Conservation (phyloP, 2,797 vertebrate genomes). For the Zenarchopterus dispar region DNA sequence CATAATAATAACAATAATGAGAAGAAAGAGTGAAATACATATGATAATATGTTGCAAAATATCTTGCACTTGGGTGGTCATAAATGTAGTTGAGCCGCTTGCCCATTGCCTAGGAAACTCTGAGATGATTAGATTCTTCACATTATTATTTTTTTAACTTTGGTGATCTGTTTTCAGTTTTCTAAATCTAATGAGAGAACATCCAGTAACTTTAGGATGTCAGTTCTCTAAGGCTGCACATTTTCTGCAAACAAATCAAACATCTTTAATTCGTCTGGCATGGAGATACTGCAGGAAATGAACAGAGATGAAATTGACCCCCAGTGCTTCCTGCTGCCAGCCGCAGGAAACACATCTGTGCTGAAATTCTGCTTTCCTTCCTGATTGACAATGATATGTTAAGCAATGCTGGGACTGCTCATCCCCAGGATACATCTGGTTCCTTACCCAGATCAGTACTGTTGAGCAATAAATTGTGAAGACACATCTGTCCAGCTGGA, state of each 20-base stretch:
- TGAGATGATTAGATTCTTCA: too few relatives aligned
- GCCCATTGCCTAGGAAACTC: too few relatives aligned
- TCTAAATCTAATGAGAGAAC: background rate
- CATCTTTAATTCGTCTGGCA: background rate
- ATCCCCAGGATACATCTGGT: constrained; percentile 48
- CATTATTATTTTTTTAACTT: too few relatives aligned
- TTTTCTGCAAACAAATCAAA: background rate
- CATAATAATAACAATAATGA: too few relatives aligned
- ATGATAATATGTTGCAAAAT: too few relatives aligned
- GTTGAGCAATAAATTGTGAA: constrained; percentile 50
- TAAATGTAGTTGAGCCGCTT: too few relatives aligned
- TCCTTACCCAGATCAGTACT: constrained; percentile 45
- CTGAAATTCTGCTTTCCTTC: constrained; percentile 16
- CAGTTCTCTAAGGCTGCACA: background rate
- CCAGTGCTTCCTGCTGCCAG: constrained; percentile 1
- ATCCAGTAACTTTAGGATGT: background rate
- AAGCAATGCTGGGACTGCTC: constrained; percentile 28
- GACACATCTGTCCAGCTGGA: constrained; percentile 52
- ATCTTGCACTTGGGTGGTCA: too few relatives aligned
- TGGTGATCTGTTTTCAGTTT: background rate
- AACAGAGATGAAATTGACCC: constrained; percentile 27
- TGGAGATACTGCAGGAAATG: constrained; percentile 5
- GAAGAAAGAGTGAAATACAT: too few relatives aligned
- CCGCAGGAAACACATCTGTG: constrained; percentile 55
- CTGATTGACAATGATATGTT: constrained; percentile 42